Evolutionary conservation across 2,797 vertebrate genomes (phyloP).

Genomic region (Natrix natrix): DNA sequence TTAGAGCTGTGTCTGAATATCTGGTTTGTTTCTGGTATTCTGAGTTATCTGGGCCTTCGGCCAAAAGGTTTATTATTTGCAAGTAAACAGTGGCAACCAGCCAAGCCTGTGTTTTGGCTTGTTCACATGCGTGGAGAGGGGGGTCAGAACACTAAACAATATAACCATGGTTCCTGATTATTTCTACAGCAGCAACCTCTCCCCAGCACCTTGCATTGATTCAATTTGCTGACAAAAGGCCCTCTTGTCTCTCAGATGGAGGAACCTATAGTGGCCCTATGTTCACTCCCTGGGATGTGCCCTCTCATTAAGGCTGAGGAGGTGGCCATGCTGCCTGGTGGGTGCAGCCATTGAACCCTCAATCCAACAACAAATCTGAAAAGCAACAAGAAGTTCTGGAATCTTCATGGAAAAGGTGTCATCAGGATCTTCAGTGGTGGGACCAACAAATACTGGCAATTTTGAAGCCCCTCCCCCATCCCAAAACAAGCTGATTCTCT

Average conservation of each 20-base stretch:
- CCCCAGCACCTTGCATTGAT: conserved; percentile 42
- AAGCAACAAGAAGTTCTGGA: conserved; percentile 17
- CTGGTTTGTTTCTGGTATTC: no score
- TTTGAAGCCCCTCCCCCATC: conserved; percentile 27
- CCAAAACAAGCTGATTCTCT: conserved; percentile 59
- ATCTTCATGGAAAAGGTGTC: conserved; percentile 68
- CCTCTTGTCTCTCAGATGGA: conserved; percentile 50
- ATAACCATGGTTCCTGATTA: conserved; percentile 30
- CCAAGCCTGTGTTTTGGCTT: no score
- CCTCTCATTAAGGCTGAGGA: conserved; percentile 85
- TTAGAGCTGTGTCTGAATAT: no score
- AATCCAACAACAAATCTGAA: conserved; percentile 55
- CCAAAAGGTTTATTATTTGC: no score
- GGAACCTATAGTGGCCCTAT: conserved; percentile 73
- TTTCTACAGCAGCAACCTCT: not conserved
- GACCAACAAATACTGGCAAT: conserved; percentile 36
- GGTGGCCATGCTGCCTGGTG: conserved; percentile 66
- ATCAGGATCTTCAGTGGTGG: conserved; percentile 21
- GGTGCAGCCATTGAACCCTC: conserved; percentile 58
- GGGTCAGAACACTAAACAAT: conserved; percentile 32
- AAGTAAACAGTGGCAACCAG: no score
- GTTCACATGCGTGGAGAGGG: no score
- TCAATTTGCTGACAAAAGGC: conserved; percentile 44
- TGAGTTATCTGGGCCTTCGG: no score
- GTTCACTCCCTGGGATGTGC: conserved; percentile 89